Percentiles rank a stretch among this genome's conserved stretches.
Conservation (phyloP, 2,113 vertebrate species). For the Apaloderma vittatum region DNA sequence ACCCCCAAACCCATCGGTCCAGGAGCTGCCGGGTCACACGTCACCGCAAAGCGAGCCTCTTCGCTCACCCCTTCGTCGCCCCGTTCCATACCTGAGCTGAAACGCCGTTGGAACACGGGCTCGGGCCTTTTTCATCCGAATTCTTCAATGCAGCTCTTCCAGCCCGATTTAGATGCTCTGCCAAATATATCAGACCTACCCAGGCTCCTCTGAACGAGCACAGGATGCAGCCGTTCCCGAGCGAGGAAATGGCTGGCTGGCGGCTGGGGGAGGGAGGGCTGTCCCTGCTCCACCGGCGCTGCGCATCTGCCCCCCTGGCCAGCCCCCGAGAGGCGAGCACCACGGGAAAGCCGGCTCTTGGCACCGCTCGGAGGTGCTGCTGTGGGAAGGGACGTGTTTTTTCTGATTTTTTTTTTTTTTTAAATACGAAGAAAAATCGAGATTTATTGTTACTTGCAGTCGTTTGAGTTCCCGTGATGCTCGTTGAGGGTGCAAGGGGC, state of each 20-base stretch:
- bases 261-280: background rate
- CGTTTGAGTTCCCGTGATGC: background rate
- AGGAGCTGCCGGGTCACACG: background rate
- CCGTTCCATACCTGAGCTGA: rapidly evolving
- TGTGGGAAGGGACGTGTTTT: background rate
- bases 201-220: background rate
- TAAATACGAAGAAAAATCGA: background rate
- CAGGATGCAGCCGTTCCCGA: background rate
- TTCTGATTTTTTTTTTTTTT: background rate
- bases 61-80: background rate
- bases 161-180: background rate
- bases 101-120: rapidly evolving
- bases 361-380: background rate
- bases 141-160: background rate
- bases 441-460: background rate
- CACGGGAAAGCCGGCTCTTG: background rate
- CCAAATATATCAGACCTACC: background rate
- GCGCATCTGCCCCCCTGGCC: background rate
- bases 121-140: background rate
- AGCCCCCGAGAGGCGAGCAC: background rate
- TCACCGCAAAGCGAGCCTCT: background rate
- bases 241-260: constrained; percentile 12
- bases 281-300: background rate
- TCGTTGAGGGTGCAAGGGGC: background rate
- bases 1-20: background rate